Conservation (phyloP, 2,888 invertebrate species). For the Autographa pulchrina region DNA sequence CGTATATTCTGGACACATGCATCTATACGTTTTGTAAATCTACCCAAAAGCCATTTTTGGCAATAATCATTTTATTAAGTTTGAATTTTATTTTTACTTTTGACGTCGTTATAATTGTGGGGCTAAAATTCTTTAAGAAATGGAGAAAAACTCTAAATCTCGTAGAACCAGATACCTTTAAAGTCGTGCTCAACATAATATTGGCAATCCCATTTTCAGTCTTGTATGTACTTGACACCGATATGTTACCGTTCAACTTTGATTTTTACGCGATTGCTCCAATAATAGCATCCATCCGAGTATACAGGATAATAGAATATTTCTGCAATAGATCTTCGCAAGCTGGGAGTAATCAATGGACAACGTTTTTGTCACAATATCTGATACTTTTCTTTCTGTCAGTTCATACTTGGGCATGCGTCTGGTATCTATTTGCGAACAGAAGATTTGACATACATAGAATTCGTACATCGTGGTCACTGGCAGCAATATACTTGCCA, state of each 20-base stretch:
- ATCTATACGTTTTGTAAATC: constrained; percentile 78
- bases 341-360: constrained; percentile 86
- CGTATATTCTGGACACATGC: constrained; percentile 79
- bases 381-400: constrained; percentile 81
- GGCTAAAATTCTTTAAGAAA: constrained; percentile 80
- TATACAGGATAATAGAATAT: constrained; percentile 82
- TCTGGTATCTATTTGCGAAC: constrained; percentile 84
- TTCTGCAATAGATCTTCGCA: constrained; percentile 81
- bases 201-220: constrained; percentile 81
- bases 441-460: constrained; percentile 75
- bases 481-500: constrained; percentile 76
- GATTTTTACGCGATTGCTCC: constrained; percentile 79
- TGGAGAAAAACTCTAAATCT: constrained; percentile 85
- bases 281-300: constrained; percentile 77
- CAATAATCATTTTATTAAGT: constrained; percentile 72
- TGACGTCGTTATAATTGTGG: constrained; percentile 78
- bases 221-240: constrained; percentile 71
- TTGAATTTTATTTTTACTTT: constrained; percentile 77
- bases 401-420: constrained; percentile 84
- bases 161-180: constrained; percentile 78
- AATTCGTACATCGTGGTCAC: constrained; percentile 80
- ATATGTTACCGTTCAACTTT: constrained; percentile 55
- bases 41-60: constrained; percentile 70
- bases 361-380: constrained; percentile 85
- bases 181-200: constrained; percentile 75